phyloP scores from a whole-genome alignment of 1,140 invertebrate species.

The Anastrepha ludens region DNA sequence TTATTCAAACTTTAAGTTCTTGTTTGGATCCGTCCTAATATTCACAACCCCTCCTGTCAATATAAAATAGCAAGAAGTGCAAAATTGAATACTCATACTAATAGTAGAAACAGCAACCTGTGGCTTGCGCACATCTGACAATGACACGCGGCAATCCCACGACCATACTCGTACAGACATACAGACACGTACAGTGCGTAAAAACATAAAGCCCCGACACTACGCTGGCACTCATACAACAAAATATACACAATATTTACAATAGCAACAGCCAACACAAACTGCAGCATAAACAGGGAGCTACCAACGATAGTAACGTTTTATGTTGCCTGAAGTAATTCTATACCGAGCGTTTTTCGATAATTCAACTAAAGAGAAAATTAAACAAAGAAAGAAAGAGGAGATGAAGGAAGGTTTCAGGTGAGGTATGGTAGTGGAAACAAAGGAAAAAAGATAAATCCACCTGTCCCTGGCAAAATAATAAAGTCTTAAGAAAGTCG shows the following conservation, averaged over 20 bases:
- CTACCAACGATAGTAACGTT: slow-evolving; percentile 13
- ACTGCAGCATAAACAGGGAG: not conserved
- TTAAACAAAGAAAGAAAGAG: not conserved
- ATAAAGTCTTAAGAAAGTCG: slow-evolving; percentile 38
- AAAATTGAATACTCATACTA: not conserved
- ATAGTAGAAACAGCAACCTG: slow-evolving; percentile 29
- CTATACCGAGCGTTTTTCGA: not conserved
- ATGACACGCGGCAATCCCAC: not conserved
- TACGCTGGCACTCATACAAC: not conserved
- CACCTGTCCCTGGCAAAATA: not conserved
- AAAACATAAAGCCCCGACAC: not conserved
- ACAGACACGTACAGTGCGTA: not conserved
- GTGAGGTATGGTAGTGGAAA: not conserved
- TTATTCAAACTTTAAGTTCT: too few relatives aligned
- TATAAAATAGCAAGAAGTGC: not conserved
- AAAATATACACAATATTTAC: not conserved
- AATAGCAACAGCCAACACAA: slow-evolving; percentile 6
- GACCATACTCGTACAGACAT: not conserved
- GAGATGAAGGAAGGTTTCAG: not conserved
- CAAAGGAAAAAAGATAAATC: not conserved
- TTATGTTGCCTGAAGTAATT: slow-evolving; percentile 21
- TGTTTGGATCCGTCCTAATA: not conserved
- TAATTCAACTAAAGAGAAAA: not conserved
- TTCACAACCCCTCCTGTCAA: not conserved
- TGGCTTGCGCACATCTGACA: slow-evolving; percentile 22